Conservation (phyloP, 2,797 vertebrate species). For the Benthosema pterotum region DNA sequence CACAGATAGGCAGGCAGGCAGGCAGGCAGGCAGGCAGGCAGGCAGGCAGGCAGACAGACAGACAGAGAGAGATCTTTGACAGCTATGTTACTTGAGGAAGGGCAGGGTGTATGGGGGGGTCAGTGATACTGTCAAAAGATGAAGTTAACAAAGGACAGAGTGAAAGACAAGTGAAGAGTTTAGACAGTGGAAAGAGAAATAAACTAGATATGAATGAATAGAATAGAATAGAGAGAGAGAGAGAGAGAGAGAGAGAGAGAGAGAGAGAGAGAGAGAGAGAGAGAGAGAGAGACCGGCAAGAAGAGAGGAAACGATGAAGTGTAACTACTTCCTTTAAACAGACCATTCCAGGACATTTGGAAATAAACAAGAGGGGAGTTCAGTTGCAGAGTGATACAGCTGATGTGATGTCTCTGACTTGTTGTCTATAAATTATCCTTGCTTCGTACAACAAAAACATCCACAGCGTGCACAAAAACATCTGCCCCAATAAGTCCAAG, state of each 20-base stretch:
- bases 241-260: neutral
- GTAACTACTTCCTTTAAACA: conserved; percentile 2
- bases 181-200: neutral
- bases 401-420: neutral
- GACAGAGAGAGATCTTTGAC: neutral
- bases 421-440: neutral
- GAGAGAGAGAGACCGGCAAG: neutral
- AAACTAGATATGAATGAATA: neutral
- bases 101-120: neutral
- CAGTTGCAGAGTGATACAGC: neutral
- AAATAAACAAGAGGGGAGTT: conserved; percentile 4
- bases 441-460: neutral
- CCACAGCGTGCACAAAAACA: no score
- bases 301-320: conserved; percentile 1
- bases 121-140: neutral
- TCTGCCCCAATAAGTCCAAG: neutral
- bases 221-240: neutral
- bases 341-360: neutral
- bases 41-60: neutral
- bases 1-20: neutral
- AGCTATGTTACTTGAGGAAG: neutral
- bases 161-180: neutral
- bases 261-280: neutral
- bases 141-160: neutral
- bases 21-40: neutral